phyloP scores from a whole-genome alignment of 2,797 vertebrate genomes.

The Neomorphus geoffroyi region DNA sequence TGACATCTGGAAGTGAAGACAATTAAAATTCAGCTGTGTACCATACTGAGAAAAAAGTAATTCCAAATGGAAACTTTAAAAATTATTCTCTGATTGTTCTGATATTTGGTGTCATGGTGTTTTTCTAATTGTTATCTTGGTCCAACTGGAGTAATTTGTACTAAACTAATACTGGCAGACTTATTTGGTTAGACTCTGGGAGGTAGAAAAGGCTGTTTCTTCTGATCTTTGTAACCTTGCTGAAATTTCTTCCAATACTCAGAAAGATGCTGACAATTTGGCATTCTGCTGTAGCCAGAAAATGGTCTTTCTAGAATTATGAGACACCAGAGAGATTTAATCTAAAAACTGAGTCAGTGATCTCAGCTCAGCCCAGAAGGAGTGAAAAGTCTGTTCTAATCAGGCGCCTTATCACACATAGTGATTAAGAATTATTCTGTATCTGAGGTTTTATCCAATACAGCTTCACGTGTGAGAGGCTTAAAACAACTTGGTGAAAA shows the following conservation, averaged over 20 bases:
- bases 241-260: background rate
- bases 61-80: background rate
- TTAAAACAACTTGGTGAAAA: background rate
- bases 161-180: background rate
- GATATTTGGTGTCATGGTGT: background rate
- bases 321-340: background rate
- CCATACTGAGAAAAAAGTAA: background rate
- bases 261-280: background rate
- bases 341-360: background rate
- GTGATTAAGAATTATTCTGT: background rate
- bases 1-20: background rate
- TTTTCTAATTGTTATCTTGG: background rate
- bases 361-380: background rate
- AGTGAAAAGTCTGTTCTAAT: background rate
- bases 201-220: background rate
- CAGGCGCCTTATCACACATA: rapidly evolving
- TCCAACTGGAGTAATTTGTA: background rate
- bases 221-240: background rate
- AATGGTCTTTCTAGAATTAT: background rate
- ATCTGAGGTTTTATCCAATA: background rate
- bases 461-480: background rate
- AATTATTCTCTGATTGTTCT: background rate
- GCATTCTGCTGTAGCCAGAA: background rate
- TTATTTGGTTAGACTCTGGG: background rate
- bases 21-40: background rate